Evolutionary conservation across 2,797 vertebrate genomes (phyloP), one percentile per base, ranked within the genome.

Genomic region (Cyclura pinguis): DNA sequence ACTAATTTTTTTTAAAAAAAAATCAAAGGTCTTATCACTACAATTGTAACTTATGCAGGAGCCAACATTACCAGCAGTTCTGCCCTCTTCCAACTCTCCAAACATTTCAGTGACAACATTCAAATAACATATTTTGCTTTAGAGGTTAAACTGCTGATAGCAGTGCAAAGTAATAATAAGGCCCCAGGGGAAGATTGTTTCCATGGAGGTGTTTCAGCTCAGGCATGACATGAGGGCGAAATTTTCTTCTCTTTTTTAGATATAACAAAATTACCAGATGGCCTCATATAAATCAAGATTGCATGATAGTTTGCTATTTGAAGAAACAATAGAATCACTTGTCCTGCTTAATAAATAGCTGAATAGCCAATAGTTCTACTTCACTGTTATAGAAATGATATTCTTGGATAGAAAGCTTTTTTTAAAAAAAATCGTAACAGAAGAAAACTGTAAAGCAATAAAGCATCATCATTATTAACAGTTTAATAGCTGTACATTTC

Each of bases 61-160:
- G 22, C 4, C 72, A 67, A 42, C 67, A 50, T 90, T 29, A 20
- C 20, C 74, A 27, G 62, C 38, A 62, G 12, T 47, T 81, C 20
- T 86, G 38, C 22, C n/a, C 67, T 89, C 88, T 69, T 67, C 72
- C 5, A 67, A 29, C 27, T 42, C 69, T 76, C 64, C 20, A 20
- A 67, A 86, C 32, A 50, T 6, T 62, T 80, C 27, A 80, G 62
- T 57, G 76, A 72, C 32, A 74, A 9, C 8, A 86, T 90, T 81
- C 32, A 80, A 85, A 86, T 80, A 76, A 84, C 42, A 27, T 78
- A 7, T 86, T 52, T 52, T 62, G 67, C 32, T 81, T 90, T 74
- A 59, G 64, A 90, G 52, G 55, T 73, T 85, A 86, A 47, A 59
- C 42, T 29, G 78, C 52, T 62, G 32, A 50, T 35, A 74, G 78